Percentiles rank a stretch among this genome's conserved stretches.
Evolutionary conservation across 2,113 vertebrate species (phyloP).

Genomic region (Antechinus stuartii): DNA sequence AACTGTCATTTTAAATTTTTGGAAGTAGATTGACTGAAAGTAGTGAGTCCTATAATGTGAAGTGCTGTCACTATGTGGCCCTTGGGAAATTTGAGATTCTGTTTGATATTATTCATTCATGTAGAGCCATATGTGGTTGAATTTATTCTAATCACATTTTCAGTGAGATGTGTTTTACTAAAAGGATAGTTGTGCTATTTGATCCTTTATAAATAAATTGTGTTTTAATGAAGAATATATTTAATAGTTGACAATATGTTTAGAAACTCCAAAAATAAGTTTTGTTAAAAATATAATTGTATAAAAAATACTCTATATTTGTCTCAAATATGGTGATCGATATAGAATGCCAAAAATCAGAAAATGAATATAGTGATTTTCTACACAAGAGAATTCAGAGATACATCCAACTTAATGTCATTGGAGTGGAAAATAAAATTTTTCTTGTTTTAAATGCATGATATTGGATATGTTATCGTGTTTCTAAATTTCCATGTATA

Average conservation of each 20-base stretch:
- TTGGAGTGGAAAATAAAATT: neutral
- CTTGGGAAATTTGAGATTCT: neutral
- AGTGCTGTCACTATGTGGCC: neutral
- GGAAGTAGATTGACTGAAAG: neutral
- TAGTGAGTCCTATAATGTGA: neutral
- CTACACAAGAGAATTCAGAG: neutral
- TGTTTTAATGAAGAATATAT: neutral
- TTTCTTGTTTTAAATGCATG: neutral
- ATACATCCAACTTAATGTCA: neutral
- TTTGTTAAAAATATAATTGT: neutral
- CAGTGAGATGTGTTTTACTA: neutral
- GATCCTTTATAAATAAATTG: neutral
- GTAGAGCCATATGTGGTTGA: neutral
- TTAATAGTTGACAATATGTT: neutral
- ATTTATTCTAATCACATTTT: neutral
- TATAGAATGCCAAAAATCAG: neutral
- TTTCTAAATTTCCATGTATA: neutral
- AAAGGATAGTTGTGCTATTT: neutral
- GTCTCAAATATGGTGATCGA: neutral
- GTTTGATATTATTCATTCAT: neutral
- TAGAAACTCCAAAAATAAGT: neutral
- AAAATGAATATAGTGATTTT: neutral
- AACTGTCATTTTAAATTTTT: neutral
- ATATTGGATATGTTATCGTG: neutral
- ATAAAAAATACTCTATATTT: neutral